Base-by-base conservation (phyloP, 1,140 invertebrate species). In the Euura lappo region DNA sequence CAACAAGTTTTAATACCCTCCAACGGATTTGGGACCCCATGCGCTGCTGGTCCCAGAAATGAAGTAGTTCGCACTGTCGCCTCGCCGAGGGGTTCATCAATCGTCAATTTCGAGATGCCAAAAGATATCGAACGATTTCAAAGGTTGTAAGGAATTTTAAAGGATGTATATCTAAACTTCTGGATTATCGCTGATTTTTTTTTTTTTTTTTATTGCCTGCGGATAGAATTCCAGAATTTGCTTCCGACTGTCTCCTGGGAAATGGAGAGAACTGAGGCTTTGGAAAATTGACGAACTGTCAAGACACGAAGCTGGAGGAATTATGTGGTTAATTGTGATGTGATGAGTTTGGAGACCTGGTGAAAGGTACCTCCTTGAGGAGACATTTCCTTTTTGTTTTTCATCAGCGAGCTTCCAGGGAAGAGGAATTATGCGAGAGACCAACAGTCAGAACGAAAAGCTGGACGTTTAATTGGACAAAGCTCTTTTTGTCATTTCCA, bases 401-500 rank as follows among this genome's bases (percentile, higher is more conserved):
- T n/a, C 11, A 7, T 51, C 47, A 8, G 69, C 74, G 65, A 72
- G 71, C 84, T 85, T 83, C 85, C 80, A 79, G 84, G 83, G 83
- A 51, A 28, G n/a, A 81, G 77, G 78, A 85, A 86, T 83, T 85
- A 85, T 84, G 79, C 84, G 81, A 79, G 78, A 78, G 78, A 77
- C 72, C 77, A 75, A 78, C 74, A 76, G 76, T 79, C 74, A 76
- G 77, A 79, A 81, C 81, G 79, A 81, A 82, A 85, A 85, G 83
- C 84, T 72, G 83, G 83, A 83, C 81, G 84, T 82, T 86, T 86
- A 87, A 87, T 86, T 87, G 84, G 83, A 86, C 85, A 86, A 87
- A 86, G 85, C 84, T 81, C 83, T 80, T 28, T 28, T 28, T 28
- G 28, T 28, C 28, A 1, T 28, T 28, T 28, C 28, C 28, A 28